phyloP scores from a whole-genome alignment of 1,140 invertebrate genomes.

The Heterodera carotae region DNA sequence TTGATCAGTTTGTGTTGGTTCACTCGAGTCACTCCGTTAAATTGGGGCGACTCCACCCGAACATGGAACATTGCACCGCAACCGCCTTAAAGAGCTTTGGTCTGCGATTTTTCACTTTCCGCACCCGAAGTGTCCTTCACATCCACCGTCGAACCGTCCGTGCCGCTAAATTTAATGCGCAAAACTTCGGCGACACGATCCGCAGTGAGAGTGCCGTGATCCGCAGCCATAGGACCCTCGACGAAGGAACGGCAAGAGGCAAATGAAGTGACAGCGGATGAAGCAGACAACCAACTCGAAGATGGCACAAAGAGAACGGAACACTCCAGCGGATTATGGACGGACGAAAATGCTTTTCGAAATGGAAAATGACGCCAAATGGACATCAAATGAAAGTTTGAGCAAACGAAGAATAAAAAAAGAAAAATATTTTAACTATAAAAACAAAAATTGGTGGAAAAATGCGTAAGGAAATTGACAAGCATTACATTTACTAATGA shows the following conservation, averaged over 20 bases:
- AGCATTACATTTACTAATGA: too few species aligned
- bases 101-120: slow-evolving; percentile 9
- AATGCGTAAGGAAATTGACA: too few species aligned
- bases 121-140: slow-evolving; percentile 27
- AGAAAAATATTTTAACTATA: background rate
- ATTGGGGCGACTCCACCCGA: slow-evolving; percentile 45
- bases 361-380: background rate
- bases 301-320: too few species aligned
- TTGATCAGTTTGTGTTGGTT: slow-evolving; percentile 49
- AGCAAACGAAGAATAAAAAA: background rate
- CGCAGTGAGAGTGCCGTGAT: background rate
- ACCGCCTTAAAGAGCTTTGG: slow-evolving; percentile 36
- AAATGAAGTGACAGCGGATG: background rate
- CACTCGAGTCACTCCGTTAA: slow-evolving; percentile 36
- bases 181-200: background rate
- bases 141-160: slow-evolving; percentile 14
- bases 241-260: background rate
- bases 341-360: background rate
- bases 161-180: background rate
- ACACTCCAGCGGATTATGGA: background rate
- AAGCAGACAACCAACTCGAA: background rate
- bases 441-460: background rate
- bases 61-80: slow-evolving; percentile 52
- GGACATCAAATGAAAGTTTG: background rate
- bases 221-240: background rate